Base-by-base conservation (phyloP, 2,113 vertebrate species). In the Echinops telfairi region DNA sequence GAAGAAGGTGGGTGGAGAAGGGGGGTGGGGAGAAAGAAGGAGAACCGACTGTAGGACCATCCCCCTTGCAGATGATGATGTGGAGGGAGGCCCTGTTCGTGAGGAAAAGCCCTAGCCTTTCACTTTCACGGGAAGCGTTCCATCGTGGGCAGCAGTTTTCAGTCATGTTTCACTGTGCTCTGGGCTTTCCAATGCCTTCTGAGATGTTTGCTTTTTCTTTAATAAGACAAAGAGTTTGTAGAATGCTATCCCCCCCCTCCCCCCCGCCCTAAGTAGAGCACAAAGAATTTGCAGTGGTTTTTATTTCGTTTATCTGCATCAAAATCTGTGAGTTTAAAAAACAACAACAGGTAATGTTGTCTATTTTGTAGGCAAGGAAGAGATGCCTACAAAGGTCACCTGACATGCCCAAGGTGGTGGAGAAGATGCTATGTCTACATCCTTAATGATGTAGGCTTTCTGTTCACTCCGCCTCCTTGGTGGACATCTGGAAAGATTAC, bases 131-230 rank as follows among this genome's bases (percentile, higher is more conserved):
- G 29, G 58, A n/a, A 71, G 62, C 36, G 19, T 17, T 40, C 86
- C 38, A 6, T 33, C 62, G 31, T 31, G n/a, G 47, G 66, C 16
- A 40, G 25, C 40, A 22, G 60, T 78, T 93, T 89, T 38, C 58
- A 60, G 58, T 78, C 22, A 2, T 6, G 15, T 29, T 78, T 36
- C 12, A 1, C 43, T 29, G 2, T 43, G 47, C 73, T 62, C n/a
- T 14, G 12, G 86, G 57, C 57, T 91, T 88, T 93, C 82, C 33
- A 84, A 62, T 70, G 92, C 87, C 86, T 91, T 71, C 71, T 71
- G 77, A 79, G 29, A 88, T 36, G 40, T 88, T 83, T 95, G 71
- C 43, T 82, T 92, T 95, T 95, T 83, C 82, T 86, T 95, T 94
- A 94, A 96, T 86, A 92, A 86, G 80, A 80, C 47, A 87, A 66